Percentiles rank a stretch among this genome's conserved stretches.
phyloP scores from a whole-genome alignment of 2,113 vertebrate genomes.

The Zapornia atra region DNA sequence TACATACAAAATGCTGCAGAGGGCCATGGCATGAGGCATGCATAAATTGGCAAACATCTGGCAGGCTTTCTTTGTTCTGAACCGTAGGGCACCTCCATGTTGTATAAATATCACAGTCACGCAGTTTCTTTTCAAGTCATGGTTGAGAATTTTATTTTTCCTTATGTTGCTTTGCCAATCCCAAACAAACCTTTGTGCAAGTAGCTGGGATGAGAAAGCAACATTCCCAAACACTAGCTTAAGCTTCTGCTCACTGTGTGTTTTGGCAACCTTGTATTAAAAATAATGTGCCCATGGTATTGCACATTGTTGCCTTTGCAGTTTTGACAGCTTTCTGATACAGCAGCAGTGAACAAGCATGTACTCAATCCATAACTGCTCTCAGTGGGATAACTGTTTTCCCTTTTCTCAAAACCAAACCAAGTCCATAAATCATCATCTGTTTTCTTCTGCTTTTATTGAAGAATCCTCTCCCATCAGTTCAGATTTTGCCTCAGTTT shows the following conservation, averaged over 20 bases:
- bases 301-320: not conserved
- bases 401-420: not conserved
- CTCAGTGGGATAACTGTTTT: not conserved
- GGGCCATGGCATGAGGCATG: not conserved
- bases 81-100: not conserved
- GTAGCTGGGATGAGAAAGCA: not conserved
- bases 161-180: not conserved
- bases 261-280: not conserved
- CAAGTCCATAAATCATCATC: not conserved
- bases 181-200: not conserved
- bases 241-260: not conserved
- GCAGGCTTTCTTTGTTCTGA: not conserved
- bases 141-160: not conserved
- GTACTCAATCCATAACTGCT: not conserved
- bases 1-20: not conserved
- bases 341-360: not conserved
- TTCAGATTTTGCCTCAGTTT: not conserved
- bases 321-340: not conserved
- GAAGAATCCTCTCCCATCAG: not conserved
- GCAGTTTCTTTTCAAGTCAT: not conserved
- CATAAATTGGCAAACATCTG: conserved; percentile 2
- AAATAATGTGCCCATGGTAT: not conserved
- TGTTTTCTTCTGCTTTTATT: not conserved
- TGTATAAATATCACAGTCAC: not conserved
- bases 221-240: not conserved